phyloP scores from a whole-genome alignment of 2,797 vertebrate species.

The Rhadinocentrus ornatus region DNA sequence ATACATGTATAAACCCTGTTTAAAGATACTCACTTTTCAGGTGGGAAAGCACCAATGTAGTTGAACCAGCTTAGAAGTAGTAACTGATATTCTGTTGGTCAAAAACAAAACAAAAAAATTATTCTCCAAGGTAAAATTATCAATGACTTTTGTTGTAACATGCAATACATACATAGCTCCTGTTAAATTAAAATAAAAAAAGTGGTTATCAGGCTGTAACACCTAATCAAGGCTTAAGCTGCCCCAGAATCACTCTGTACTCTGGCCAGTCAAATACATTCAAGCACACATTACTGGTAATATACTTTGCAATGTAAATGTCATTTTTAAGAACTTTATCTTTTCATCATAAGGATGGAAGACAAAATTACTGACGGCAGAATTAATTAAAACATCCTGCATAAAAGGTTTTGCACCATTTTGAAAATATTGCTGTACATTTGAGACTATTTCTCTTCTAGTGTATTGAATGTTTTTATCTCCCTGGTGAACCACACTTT shows the following conservation, averaged over 20 bases:
- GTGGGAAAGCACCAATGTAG: no score
- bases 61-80: no score
- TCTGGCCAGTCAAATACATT: not conserved
- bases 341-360: not conserved
- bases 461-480: constrained; percentile 1
- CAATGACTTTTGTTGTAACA: no score
- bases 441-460: not conserved
- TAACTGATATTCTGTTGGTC: not conserved
- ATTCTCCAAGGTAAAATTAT: not conserved
- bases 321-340: not conserved
- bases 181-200: not conserved
- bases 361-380: not conserved
- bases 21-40: no score
- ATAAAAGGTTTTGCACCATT: not conserved
- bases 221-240: constrained; percentile 4
- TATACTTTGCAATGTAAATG: not conserved
- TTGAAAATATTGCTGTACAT: not conserved
- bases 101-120: not conserved
- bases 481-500: constrained; percentile 15
- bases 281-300: not conserved
- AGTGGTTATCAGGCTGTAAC: not conserved
- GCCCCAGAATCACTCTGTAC: not conserved
- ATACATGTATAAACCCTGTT: no score
- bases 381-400: not conserved
- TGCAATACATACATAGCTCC: not conserved